phyloP scores from a whole-genome alignment of 1,140 invertebrate genomes.

The Diachasma alloeum region DNA sequence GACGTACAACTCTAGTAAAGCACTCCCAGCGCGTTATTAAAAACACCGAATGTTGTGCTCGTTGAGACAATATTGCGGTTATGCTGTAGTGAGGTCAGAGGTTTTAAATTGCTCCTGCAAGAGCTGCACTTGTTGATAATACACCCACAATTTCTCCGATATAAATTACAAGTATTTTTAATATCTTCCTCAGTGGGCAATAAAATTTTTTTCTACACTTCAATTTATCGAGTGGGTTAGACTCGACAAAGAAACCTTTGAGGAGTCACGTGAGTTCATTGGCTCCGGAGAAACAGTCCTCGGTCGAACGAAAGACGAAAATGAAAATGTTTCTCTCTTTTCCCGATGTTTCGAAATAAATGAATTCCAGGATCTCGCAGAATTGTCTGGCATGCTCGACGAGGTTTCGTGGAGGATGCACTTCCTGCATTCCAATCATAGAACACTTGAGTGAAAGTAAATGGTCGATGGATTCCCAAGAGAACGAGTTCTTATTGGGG shows the following conservation, averaged over 20 bases:
- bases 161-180: neutral
- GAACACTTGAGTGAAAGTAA: conserved; percentile 30
- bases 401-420: conserved; percentile 20
- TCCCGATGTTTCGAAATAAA: neutral
- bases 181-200: neutral
- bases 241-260: neutral
- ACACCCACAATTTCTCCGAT: neutral
- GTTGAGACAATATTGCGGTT: conserved; percentile 1
- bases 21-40: neutral
- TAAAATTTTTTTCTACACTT: neutral
- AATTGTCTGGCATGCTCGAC: neutral
- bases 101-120: neutral
- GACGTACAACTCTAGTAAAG: neutral
- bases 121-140: neutral
- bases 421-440: conserved; percentile 34
- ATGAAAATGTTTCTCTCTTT: neutral
- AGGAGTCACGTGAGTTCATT: neutral
- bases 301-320: neutral
- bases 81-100: neutral
- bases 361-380: neutral
- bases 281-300: neutral
- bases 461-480: neutral
- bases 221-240: neutral
- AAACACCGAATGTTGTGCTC: neutral
- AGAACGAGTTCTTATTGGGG: conserved; percentile 20